Base-by-base conservation (phyloP, 2,113 vertebrate species). In the Hydropotes inermis region DNA sequence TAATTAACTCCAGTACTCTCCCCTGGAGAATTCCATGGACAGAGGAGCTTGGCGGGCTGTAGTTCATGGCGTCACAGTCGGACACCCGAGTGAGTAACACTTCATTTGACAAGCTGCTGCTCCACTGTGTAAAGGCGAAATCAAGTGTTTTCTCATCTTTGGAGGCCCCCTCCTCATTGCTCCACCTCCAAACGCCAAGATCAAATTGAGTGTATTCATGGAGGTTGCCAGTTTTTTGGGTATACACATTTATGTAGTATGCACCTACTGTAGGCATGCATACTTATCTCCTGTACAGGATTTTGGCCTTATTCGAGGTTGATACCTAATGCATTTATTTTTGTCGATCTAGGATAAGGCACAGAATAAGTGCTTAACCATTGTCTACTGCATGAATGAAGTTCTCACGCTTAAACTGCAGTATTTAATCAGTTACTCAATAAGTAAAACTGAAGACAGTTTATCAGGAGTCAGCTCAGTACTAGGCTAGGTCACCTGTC, bases 221-320 rank as follows among this genome's bases (percentile, higher is more conserved):
- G 81, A 10, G 57, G 45, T 50, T 39, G 64, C 33, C 5, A 21
- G 9, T 82, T 12, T 61, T n/a, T 45, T 39, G 90, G 15, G 50
- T 54, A 15, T 23, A 11, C 7, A 11, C 28, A 14, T 87, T 15
- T 64, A 15, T 8, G 5, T 83, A 21, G 6, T 23, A 43, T 60
- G 74, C 21, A 58, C 3, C 7, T n/a, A 30, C 74, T 74, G 10
- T 3, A 39, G 14, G 27, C 55, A 17, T 61, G 84, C 52, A 70
- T 85, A 12, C 9, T 60, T 78, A 76, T 7, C 61, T 89, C 58
- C 45, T 23, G 17, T 57, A 8, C 21, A 79, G 67, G 61, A 52
- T 16, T 76, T 81, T 86, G 4, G 83, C 76, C 52, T 82, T 76
- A 52, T 58, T 95, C 14, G n/a, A 95, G 39, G 33, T 90, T 78